phyloP scores from a whole-genome alignment of 2,888 invertebrate species.

The Drosophila neonasuta region DNA sequence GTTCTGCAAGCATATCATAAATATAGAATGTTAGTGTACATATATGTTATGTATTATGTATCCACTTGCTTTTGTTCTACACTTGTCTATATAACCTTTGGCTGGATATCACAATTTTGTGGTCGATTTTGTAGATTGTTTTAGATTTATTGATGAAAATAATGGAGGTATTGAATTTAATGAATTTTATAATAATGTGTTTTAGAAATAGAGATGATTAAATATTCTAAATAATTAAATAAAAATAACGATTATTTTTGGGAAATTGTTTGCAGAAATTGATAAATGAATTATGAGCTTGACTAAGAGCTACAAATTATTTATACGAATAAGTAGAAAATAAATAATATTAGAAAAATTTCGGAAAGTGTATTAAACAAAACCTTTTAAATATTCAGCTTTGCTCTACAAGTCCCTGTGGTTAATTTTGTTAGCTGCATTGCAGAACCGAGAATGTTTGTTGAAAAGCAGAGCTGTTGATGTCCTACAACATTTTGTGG shows the following conservation, averaged over 20 bases:
- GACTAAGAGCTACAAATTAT: too few species aligned
- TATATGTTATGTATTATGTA: slow-evolving; percentile 5
- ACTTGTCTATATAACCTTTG: too few species aligned
- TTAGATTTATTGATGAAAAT: neutral
- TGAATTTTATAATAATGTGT: too few species aligned
- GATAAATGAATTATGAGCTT: too few species aligned
- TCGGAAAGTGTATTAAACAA: slow-evolving; percentile 6
- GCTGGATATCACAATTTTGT: neutral
- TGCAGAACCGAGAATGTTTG: slow-evolving; percentile 21
- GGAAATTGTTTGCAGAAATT: too few species aligned
- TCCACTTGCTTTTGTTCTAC: slow-evolving; percentile 5
- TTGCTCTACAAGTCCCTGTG: too few species aligned
- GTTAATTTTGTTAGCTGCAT: slow-evolving; percentile 32
- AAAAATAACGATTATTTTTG: too few species aligned
- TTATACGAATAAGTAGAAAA: too few species aligned
- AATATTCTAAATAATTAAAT: too few species aligned
- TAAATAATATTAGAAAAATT: neutral
- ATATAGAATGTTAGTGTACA: neutral
- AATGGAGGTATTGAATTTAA: neutral
- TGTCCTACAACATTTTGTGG: slow-evolving; percentile 39
- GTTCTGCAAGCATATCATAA: slow-evolving; percentile 4
- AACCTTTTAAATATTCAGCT: neutral
- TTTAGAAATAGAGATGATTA: too few species aligned
- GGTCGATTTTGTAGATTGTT: neutral
- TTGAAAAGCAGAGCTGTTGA: slow-evolving; percentile 26